Base-by-base conservation (phyloP, 2,797 vertebrate species). In the Melanotaenia trifasciata region DNA sequence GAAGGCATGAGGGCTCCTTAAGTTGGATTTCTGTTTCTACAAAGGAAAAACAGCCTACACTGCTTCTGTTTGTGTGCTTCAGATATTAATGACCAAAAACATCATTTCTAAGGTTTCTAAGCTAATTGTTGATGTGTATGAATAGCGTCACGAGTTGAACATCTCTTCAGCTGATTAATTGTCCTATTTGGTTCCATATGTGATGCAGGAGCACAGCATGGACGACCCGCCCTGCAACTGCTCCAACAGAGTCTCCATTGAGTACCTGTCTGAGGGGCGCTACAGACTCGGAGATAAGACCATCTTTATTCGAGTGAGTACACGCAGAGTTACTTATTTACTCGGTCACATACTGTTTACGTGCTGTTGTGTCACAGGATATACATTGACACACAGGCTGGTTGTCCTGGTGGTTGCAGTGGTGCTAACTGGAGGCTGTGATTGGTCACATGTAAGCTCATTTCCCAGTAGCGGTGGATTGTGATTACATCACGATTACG, bases 241-340 rank as follows among this genome's bases (percentile, higher is more conserved):
- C 82, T 94, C 97, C 26, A 97, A 98, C 90, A 94, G 95, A 59
- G 97, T 99, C 79, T 99, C 97, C 62, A 99, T 99, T 20, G 98
- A 99, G 88, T 99, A 98, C 64, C 95, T 99, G 88, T 98, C 98
- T 0, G 98, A 99, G 89, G 98, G 98, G 22, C 96, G 98, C 64
- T 99, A 99, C 70, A 93, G 98, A 32, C 93, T 99, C 10, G 98
- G 98, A 74, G 98, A 97, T 89, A 99, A 99, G 93, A 98, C 98
- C 84, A 96, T 99, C 63, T 99, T 99, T 76, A 99, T 99, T 74
- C 89, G 97, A 85, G 97, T 98, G 92, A 96, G 96, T 64, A 43
- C 26, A 8, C 20, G 10, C 5, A n/a, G 22, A 38, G 5, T 22
- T 8, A 9, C 18, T 20, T 20, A 47, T 47, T 47, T 47, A 18